Percentiles rank a stretch among this genome's conserved stretches.
Conservation (phyloP, 2,888 invertebrate species). For the Dinocampus coccinellae region DNA sequence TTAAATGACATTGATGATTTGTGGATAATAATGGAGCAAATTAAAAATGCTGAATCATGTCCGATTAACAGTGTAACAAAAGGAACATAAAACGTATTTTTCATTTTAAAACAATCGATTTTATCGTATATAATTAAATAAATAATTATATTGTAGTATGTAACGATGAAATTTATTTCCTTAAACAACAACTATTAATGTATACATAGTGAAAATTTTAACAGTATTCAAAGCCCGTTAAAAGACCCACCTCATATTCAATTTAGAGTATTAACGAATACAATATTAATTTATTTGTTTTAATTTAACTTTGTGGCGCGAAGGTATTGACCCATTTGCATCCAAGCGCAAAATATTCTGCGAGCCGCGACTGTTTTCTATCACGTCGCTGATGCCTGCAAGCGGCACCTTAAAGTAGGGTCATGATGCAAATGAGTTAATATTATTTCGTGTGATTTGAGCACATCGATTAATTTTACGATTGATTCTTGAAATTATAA, state of each 20-base stretch:
- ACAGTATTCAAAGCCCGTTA: neutral
- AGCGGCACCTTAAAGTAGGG: too few relatives aligned
- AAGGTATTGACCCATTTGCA: too few relatives aligned
- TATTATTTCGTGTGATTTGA: too few relatives aligned
- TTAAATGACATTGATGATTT: conserved; percentile 52
- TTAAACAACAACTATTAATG: neutral
- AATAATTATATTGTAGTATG: neutral
- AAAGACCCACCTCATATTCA: neutral
- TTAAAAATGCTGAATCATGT: conserved; percentile 49
- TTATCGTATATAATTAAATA: neutral
- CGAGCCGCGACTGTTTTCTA: too few relatives aligned
- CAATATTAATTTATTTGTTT: neutral
- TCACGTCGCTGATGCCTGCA: too few relatives aligned
- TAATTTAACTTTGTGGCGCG: neutral
- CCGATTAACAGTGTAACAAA: conserved; percentile 42
- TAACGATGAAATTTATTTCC: conserved; percentile 5
- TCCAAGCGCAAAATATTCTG: too few relatives aligned
- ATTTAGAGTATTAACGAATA: neutral
- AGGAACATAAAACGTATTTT: neutral
- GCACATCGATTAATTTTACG: neutral
- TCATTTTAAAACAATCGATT: neutral
- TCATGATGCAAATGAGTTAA: too few relatives aligned
- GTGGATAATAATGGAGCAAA: conserved; percentile 49
- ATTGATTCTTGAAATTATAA: neutral
- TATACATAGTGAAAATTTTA: neutral